Evolutionary conservation across 2,888 invertebrate species (phyloP).

Genomic region (Drosophila mimica): DNA sequence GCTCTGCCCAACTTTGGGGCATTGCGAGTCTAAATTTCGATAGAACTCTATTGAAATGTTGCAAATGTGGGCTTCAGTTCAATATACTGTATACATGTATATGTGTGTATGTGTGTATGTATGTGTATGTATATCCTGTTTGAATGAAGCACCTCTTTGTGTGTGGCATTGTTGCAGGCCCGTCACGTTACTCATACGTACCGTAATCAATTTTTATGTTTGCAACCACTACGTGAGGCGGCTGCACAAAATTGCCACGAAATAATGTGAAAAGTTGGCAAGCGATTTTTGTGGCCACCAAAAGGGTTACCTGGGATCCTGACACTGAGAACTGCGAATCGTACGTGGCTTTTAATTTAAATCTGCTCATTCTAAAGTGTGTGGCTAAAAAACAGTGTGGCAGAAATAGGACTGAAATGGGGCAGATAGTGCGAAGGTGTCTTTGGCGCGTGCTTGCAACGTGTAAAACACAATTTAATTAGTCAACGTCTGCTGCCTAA

Average conservation of each 20-base stretch:
- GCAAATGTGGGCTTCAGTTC: neutral
- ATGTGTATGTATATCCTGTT: slow-evolving; percentile 6
- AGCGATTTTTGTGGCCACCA: slow-evolving; percentile 1
- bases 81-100: neutral
- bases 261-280: slow-evolving; percentile 36
- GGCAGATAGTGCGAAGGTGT: neutral
- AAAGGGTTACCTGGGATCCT: slow-evolving; percentile 29
- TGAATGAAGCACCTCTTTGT: slow-evolving; percentile 11
- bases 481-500: slow-evolving; percentile 59
- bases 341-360: slow-evolving; percentile 57
- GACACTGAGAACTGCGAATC: slow-evolving; percentile 8
- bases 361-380: slow-evolving; percentile 45
- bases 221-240: slow-evolving; percentile 74
- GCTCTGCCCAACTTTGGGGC: slow-evolving; percentile 5
- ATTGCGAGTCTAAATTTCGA: slow-evolving; percentile 4
- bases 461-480: slow-evolving; percentile 68
- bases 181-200: slow-evolving; percentile 64
- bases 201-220: slow-evolving; percentile 82
- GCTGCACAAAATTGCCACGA: slow-evolving; percentile 58
- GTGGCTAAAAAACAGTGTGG: slow-evolving; percentile 1
- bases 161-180: slow-evolving; percentile 24
- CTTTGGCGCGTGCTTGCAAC: slow-evolving; percentile 27
- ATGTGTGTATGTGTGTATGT: neutral
- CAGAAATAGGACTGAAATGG: neutral
- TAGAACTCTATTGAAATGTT: slow-evolving; percentile 29